A percentile compares a stretch with the other conserved stretches of the same genome.
Conservation (phyloP, 2,888 invertebrate species). For the Calephelis perditalis region DNA sequence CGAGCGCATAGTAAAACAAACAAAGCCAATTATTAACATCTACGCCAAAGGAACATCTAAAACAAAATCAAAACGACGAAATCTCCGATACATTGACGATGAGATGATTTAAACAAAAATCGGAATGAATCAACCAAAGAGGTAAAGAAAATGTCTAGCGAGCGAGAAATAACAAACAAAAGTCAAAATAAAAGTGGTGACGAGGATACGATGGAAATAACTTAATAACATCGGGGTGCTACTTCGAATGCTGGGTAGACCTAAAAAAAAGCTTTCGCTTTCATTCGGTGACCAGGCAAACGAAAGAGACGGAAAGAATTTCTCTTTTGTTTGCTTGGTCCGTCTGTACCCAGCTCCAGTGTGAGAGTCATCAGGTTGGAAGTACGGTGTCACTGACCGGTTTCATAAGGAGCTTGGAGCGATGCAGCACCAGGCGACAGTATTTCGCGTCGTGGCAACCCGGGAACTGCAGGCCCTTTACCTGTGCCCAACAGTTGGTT, state of each 20-base stretch:
- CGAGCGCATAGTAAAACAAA: conserved; percentile 22
- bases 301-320: conserved; percentile 13
- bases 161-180: conserved; percentile 30
- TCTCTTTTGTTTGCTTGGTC: too few relatives aligned
- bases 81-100: conserved; percentile 27
- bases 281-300: too few relatives aligned
- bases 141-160: conserved; percentile 29
- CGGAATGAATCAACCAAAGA: conserved; percentile 25
- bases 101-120: conserved; percentile 30
- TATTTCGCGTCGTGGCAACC: conserved; percentile 96
- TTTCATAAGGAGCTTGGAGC: conserved; percentile 96
- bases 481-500: conserved; percentile 81
- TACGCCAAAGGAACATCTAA: conserved; percentile 19
- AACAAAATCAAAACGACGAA: conserved; percentile 21
- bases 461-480: conserved; percentile 97
- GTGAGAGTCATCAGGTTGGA: conserved; percentile 3
- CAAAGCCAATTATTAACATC: conserved; percentile 19
- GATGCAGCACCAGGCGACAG: conserved; percentile 97
- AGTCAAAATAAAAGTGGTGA: conserved; percentile 22
- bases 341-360: not conserved
- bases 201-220: conserved; percentile 6
- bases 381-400: conserved; percentile 86
- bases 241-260: not conserved
- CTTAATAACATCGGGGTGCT: conserved; percentile 5
- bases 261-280: too few relatives aligned